A percentile compares a stretch with the other conserved stretches of the same genome.
Evolutionary conservation across 2,888 invertebrate genomes (phyloP).

Genomic region (Nycteola revayana): DNA sequence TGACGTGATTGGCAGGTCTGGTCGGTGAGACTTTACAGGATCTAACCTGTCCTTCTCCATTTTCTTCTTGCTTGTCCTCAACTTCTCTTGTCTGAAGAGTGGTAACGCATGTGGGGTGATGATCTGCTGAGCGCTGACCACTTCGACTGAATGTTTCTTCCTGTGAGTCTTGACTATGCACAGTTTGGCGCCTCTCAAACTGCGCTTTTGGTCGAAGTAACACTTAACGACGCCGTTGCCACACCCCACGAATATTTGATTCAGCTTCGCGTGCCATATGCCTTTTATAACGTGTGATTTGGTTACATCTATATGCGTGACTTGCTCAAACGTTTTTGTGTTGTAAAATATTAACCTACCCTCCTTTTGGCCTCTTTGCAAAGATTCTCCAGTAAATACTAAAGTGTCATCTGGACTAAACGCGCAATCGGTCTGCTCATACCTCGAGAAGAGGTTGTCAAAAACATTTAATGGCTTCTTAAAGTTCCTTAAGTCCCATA

Average conservation of each 20-base stretch:
- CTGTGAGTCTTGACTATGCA: slow-evolving; percentile 92
- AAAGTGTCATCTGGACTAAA: slow-evolving; percentile 97
- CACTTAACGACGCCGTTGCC: slow-evolving; percentile 95
- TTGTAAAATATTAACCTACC: slow-evolving; percentile 92
- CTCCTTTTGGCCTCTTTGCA: slow-evolving; percentile 83
- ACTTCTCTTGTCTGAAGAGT: slow-evolving; percentile 95
- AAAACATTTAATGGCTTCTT: slow-evolving; percentile 89
- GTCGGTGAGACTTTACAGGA: slow-evolving; percentile 90
- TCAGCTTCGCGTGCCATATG: slow-evolving; percentile 98
- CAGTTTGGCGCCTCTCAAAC: slow-evolving; percentile 94
- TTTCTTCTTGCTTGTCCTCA: slow-evolving; percentile 93
- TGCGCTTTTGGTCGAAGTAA: slow-evolving; percentile 93
- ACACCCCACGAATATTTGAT: slow-evolving; percentile 96
- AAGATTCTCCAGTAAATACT: slow-evolving; percentile 93
- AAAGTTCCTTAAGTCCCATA: slow-evolving; percentile 95
- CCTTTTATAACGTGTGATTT: slow-evolving; percentile 93
- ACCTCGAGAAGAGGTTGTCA: slow-evolving; percentile 89
- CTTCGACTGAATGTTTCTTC: slow-evolving; percentile 91
- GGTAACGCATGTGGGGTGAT: slow-evolving; percentile 98
- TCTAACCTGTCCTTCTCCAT: slow-evolving; percentile 95
- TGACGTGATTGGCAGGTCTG: slow-evolving; percentile 93
- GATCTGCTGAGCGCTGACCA: slow-evolving; percentile 94
- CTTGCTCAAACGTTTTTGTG: slow-evolving; percentile 87
- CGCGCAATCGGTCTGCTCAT: slow-evolving; percentile 90
- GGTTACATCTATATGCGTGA: slow-evolving; percentile 88